phyloP scores from a whole-genome alignment of 2,113 vertebrate genomes.

The Chloebia gouldiae region DNA sequence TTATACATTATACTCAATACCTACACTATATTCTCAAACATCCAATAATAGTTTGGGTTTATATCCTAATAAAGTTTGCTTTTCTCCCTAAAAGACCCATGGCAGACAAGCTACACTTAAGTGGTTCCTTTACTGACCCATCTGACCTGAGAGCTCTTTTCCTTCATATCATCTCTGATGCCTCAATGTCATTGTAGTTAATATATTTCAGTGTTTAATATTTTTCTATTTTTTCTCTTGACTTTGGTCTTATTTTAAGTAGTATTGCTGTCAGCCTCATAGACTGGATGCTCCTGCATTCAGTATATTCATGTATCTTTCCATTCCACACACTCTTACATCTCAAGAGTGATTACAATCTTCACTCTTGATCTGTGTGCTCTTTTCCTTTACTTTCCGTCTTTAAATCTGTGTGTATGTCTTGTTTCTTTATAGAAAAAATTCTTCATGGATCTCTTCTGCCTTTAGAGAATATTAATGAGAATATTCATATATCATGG shows the following conservation, averaged over 20 bases:
- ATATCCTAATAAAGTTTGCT: not conserved
- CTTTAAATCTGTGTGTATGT: not conserved
- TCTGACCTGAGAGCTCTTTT: not conserved
- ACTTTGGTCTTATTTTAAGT: not conserved
- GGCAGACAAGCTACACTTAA: not conserved
- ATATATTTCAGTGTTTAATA: not conserved
- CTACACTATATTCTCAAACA: not conserved
- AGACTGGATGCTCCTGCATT: not conserved
- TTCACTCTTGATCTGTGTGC: not conserved
- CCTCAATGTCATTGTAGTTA: not conserved
- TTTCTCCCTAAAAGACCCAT: not conserved
- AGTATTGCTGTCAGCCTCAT: not conserved
- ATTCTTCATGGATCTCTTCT: not conserved
- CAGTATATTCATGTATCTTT: not conserved
- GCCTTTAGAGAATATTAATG: not conserved
- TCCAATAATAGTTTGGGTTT: not conserved
- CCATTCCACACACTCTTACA: not conserved
- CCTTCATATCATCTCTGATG: not conserved
- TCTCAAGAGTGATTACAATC: fast-evolving
- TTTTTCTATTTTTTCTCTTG: not conserved
- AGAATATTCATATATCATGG: too few relatives aligned
- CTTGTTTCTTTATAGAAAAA: not conserved
- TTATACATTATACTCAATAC: too few relatives aligned
- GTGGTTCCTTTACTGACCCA: not conserved
- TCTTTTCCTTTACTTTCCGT: not conserved